Percentiles rank a stretch among this genome's conserved stretches.
phyloP scores from a whole-genome alignment of 2,888 invertebrate species.

The Orchestes rusci region DNA sequence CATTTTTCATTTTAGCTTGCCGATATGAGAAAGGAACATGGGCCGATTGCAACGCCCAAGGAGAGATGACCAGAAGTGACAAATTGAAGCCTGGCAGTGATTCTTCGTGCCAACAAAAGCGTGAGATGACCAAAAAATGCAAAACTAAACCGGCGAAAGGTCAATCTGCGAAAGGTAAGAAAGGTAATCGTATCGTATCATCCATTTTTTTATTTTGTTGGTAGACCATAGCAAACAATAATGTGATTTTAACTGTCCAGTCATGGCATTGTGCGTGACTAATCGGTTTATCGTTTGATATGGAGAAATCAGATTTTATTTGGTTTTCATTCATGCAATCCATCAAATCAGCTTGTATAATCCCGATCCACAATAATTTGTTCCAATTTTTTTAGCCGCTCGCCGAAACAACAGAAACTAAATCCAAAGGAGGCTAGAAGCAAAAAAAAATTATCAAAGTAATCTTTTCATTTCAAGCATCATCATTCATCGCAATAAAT shows the following conservation, averaged over 20 bases:
- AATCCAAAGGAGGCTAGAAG: no score
- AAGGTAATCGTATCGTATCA: constrained; percentile 33
- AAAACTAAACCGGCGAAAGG: constrained; percentile 61
- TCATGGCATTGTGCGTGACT: no score
- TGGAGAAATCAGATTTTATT: no score
- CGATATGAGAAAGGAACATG: constrained; percentile 85
- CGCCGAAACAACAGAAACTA: constrained; percentile 22
- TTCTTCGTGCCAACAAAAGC: constrained; percentile 73
- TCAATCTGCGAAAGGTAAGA: constrained; percentile 53
- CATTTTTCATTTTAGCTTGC: constrained; percentile 59
- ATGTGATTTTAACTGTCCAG: not conserved
- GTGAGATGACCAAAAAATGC: constrained; percentile 80
- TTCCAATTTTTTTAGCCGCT: constrained; percentile 14
- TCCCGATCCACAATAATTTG: no score
- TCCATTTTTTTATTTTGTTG: constrained; percentile 14
- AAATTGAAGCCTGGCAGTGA: constrained; percentile 77
- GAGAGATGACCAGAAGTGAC: constrained; percentile 77
- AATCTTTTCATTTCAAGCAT: no score
- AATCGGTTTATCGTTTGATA: no score
- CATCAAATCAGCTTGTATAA: no score
- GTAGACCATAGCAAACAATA: not conserved
- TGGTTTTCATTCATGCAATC: no score
- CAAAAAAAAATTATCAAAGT: no score
- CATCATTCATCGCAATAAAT: no score
- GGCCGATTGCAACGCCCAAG: constrained; percentile 74